Evolutionary conservation across 2,888 invertebrate species (phyloP).

Genomic region (Cantharis flavilabris): DNA sequence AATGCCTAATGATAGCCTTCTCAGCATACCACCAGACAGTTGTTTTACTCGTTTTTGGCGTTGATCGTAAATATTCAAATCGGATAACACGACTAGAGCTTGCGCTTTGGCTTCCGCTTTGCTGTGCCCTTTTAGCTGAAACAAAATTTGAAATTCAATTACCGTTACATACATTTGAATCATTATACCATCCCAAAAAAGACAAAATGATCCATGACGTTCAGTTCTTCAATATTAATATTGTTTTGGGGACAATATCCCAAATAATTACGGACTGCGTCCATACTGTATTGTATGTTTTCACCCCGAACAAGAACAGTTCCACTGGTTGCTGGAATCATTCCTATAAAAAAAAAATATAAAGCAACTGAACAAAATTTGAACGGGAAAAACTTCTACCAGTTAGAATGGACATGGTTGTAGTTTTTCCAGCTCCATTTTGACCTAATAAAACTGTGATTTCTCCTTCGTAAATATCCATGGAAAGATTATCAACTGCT

Average conservation of each 20-base stretch:
- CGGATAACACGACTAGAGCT: not conserved
- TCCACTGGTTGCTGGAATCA: slow-evolving; percentile 73
- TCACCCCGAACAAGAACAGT: slow-evolving; percentile 71
- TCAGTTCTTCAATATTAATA: slow-evolving; percentile 80
- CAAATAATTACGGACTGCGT: slow-evolving; percentile 70
- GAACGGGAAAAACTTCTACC: slow-evolving; percentile 49
- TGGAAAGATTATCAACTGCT: slow-evolving; percentile 72
- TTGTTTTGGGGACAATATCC: slow-evolving; percentile 93
- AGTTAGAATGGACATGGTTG: slow-evolving; percentile 72
- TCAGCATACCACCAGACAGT: slow-evolving; percentile 92
- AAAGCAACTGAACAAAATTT: too few relatives aligned
- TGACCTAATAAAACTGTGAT: slow-evolving; percentile 86
- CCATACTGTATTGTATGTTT: slow-evolving; percentile 69
- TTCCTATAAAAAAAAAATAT: slow-evolving; percentile 58
- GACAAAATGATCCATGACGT: slow-evolving; percentile 79
- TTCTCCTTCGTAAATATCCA: slow-evolving; percentile 80
- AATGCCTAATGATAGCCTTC: slow-evolving; percentile 84
- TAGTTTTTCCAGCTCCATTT: slow-evolving; percentile 58
- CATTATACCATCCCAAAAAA: slow-evolving; percentile 78
- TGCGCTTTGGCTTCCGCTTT: not conserved
- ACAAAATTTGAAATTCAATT: not conserved
- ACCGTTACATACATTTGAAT: not conserved
- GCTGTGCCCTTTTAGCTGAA: slow-evolving; percentile 65
- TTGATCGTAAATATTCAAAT: not conserved
- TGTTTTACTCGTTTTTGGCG: slow-evolving; percentile 41